Percentiles rank a stretch among this genome's conserved stretches.
Conservation (phyloP, 2,888 invertebrate genomes). For the Clostera curtula region DNA sequence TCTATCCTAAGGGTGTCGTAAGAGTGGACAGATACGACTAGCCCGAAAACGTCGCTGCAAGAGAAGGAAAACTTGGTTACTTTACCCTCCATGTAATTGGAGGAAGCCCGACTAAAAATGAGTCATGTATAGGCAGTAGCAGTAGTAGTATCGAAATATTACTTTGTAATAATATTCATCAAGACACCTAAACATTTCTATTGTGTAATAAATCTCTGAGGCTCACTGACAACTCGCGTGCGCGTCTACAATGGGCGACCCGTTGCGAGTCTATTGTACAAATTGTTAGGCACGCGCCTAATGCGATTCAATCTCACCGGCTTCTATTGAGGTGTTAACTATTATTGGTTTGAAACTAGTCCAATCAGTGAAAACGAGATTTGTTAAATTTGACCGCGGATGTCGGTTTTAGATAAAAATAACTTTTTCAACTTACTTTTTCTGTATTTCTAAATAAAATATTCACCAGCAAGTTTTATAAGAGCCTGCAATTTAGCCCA, state of each 20-base stretch:
- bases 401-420: too few relatives aligned
- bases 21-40: too few relatives aligned
- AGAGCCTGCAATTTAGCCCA: too few relatives aligned
- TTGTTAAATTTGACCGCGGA: slow-evolving; percentile 22
- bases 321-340: slow-evolving; percentile 25
- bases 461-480: too few relatives aligned
- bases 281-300: slow-evolving; percentile 23
- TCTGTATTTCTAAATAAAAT: too few relatives aligned
- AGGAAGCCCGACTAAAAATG: too few relatives aligned
- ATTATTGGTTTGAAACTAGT: slow-evolving; percentile 23
- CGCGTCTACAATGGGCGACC: slow-evolving; percentile 19
- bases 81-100: too few relatives aligned
- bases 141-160: background rate
- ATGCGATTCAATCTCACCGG: slow-evolving; percentile 24
- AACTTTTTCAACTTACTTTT: too few relatives aligned
- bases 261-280: slow-evolving; percentile 20
- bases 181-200: slow-evolving; percentile 6
- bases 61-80: too few relatives aligned
- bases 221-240: slow-evolving; percentile 19
- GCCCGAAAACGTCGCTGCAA: too few relatives aligned
- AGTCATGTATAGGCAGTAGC: too few relatives aligned
- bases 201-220: slow-evolving; percentile 12
- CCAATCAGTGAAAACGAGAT: slow-evolving; percentile 33
- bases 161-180: background rate
- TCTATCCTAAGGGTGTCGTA: too few relatives aligned